Evolutionary conservation across 2,797 vertebrate species (phyloP), one percentile per base, ranked within the genome.

Genomic region (Prionace glauca): DNA sequence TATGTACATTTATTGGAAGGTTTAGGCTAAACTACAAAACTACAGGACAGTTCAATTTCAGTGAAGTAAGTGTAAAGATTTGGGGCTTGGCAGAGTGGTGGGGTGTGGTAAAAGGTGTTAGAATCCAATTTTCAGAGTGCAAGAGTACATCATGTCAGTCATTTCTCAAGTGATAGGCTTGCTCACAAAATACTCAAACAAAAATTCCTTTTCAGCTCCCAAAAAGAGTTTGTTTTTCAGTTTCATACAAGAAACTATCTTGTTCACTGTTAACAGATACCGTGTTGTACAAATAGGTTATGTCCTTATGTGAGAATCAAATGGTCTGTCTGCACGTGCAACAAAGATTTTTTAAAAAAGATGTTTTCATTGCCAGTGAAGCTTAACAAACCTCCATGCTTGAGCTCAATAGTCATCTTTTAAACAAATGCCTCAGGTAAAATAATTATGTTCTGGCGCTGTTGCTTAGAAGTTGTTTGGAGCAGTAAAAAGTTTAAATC

Each of bases 361-460:
- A 96, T 97, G 69, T 97, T 98, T 97, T 96, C 79, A 77, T 96
- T 97, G 97, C 97, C 97, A 96, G 96, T 96, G 96, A 95, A 96
- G 41, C 29, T 96, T 62, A 95, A 79, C 96, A 77, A 36, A 91
- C 96, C 96, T 96, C 97, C 96, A 96, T 97, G 96, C 96, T 96
- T 96, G 0, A 7, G 97, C 96, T 97, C 96, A n/a, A 97, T 97
- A 97, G 97, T 98, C 97, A 98, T 96, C 96, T 97, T 97, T 97
- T 97, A 77, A 95, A 95, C 71, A 74, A 95, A 77, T 95, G 93
- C 71, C 93, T 95, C 93, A 77, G 93, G 93, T 74, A 45, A 95
- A 95, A 95, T 60, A 95, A 74, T 72, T 95, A 95, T 56, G 45
- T 95, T 60, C 71, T 95, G 93, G 69, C 29, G 29, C 93, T 29